These are phyloP conservation scores for Meganola albula DNA, from an alignment of 2,888 invertebrate species.

Conservation along the genomic window DNA sequence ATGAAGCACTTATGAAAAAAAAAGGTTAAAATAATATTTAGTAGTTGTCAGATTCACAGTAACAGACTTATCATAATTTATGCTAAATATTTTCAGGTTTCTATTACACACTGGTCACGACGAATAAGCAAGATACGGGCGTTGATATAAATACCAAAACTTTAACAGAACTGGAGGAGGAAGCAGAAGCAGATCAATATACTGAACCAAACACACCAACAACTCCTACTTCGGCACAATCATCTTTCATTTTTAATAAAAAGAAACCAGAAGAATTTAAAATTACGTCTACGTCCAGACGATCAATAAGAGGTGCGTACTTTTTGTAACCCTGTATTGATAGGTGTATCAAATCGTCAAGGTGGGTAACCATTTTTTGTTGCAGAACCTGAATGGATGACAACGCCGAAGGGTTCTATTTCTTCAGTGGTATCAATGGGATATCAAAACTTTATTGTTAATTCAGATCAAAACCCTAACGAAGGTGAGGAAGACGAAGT, in stretches of 20 bases:
- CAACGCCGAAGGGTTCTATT: slow-evolving; percentile 59
- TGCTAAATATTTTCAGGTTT: slow-evolving; percentile 47
- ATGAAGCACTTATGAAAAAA: slow-evolving; percentile 82
- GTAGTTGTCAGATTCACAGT: no score
- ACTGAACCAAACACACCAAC: slow-evolving; percentile 15
- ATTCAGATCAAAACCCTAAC: slow-evolving; percentile 43
- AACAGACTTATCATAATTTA: no score
- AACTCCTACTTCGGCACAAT: background rate
- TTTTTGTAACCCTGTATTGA: background rate
- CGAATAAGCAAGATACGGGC: slow-evolving; percentile 69
- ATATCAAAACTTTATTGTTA: slow-evolving; percentile 50
- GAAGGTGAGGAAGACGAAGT: slow-evolving; percentile 58
- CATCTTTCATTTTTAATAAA: no score
- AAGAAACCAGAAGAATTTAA: no score
- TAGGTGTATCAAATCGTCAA: background rate
- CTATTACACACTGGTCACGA: slow-evolving; percentile 79
- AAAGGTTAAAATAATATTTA: slow-evolving; percentile 79
- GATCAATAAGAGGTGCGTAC: background rate
- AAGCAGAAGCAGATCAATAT: slow-evolving; percentile 36
- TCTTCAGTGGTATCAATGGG: slow-evolving; percentile 61
- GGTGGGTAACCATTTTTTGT: background rate
- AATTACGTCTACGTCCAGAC: no score
- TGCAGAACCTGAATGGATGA: slow-evolving; percentile 64
- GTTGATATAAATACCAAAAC: slow-evolving; percentile 51
- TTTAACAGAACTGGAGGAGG: slow-evolving; percentile 46